phyloP scores from a whole-genome alignment of 2,888 invertebrate genomes.

The Gnatocerus cornutus region DNA sequence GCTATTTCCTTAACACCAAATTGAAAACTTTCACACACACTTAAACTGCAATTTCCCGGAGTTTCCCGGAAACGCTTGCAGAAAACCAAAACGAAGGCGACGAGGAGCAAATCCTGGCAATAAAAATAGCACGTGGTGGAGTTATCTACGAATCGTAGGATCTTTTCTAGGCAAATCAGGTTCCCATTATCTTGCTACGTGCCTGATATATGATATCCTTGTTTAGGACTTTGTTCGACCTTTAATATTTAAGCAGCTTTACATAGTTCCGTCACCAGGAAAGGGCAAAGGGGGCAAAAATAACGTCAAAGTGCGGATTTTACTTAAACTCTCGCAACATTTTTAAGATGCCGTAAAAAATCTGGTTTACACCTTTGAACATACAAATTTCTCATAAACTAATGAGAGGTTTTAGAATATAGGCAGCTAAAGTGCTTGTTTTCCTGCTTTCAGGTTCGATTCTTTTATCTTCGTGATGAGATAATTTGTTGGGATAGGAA shows the following conservation, averaged over 20 bases:
- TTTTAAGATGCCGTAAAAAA: no score
- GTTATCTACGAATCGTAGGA: conserved; percentile 29
- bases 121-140: conserved; percentile 32
- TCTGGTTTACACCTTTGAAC: no score
- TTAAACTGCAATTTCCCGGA: background rate
- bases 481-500: no score
- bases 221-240: conserved; percentile 11
- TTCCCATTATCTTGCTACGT: conserved; percentile 35
- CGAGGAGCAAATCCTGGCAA: conserved; percentile 26
- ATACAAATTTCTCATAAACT: no score
- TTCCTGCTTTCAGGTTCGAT: no score
- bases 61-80: background rate
- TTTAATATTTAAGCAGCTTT: background rate
- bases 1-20: background rate
- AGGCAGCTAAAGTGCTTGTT: no score
- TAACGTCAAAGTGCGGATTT: background rate
- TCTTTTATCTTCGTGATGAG: no score
- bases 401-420: no score
- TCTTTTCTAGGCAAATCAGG: conserved; percentile 40
- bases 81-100: conserved; percentile 6
- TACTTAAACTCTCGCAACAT: no score
- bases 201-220: conserved; percentile 35
- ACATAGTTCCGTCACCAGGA: background rate
- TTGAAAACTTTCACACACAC: background rate
- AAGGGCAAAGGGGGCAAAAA: background rate